phyloP scores from a whole-genome alignment of 2,888 invertebrate genomes.

The Dione vanillae region DNA sequence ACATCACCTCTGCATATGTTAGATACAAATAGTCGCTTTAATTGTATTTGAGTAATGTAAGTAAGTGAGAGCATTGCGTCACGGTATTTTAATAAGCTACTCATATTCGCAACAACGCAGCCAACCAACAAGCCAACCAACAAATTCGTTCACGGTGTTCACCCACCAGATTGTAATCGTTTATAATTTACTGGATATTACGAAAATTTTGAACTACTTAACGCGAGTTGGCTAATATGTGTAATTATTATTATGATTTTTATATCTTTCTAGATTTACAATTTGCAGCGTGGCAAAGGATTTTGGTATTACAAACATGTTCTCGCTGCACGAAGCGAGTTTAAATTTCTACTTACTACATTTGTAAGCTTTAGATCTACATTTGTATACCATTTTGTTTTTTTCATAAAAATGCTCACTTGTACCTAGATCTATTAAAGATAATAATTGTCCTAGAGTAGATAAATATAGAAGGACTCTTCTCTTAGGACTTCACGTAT shows the following conservation, averaged over 20 bases:
- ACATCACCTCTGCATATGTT: no score
- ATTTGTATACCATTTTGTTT: no score
- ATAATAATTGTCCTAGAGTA: no score
- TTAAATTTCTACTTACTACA: no score
- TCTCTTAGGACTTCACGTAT: no score
- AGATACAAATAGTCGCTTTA: background rate
- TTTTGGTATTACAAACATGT: no score
- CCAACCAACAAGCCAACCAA: background rate
- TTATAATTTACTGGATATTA: slow-evolving; percentile 5
- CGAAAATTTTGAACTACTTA: slow-evolving; percentile 16
- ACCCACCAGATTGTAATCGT: slow-evolving; percentile 6
- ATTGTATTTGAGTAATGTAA: background rate
- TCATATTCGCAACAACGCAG: slow-evolving; percentile 3
- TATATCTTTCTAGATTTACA: background rate
- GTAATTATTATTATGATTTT: background rate
- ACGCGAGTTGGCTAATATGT: background rate
- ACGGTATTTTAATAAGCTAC: slow-evolving; percentile 11
- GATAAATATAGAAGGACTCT: no score
- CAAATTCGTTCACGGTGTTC: slow-evolving; percentile 11
- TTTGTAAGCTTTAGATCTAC: no score
- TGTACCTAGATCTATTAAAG: no score
- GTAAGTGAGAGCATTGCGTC: background rate
- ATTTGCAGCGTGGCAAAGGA: no score
- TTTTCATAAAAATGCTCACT: no score
- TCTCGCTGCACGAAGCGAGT: no score